These are phyloP conservation scores for Panzeria rudis DNA, from an alignment of 2,888 invertebrate species.

Conservation along the genomic window DNA sequence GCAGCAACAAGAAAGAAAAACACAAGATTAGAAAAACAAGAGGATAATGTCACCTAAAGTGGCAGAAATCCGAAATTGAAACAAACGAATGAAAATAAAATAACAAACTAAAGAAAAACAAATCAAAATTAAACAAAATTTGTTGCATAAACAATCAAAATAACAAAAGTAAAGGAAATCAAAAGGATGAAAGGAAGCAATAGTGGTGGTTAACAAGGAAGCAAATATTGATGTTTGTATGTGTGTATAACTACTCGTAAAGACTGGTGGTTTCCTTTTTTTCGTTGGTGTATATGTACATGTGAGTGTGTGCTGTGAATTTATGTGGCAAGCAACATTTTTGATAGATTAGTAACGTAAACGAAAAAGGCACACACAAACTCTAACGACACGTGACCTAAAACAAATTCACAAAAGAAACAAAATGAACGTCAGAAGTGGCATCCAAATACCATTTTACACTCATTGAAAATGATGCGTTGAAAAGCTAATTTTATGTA, in stretches of 20 bases:
- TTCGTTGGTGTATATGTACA: neutral
- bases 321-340: slow-evolving; percentile 61
- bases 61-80: slow-evolving; percentile 68
- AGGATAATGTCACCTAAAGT: slow-evolving; percentile 67
- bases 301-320: neutral
- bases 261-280: slow-evolving; percentile 54
- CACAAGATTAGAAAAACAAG: slow-evolving; percentile 51
- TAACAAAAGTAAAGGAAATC: slow-evolving; percentile 42
- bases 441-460: slow-evolving; percentile 42
- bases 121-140: slow-evolving; percentile 71
- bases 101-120: slow-evolving; percentile 65
- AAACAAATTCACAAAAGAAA: slow-evolving; percentile 74
- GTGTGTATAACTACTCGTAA: slow-evolving; percentile 9
- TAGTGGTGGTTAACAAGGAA: slow-evolving; percentile 68
- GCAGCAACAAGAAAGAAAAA: slow-evolving; percentile 20
- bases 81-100: slow-evolving; percentile 64
- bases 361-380: slow-evolving; percentile 77
- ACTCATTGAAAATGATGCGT: slow-evolving; percentile 48
- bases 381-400: slow-evolving; percentile 75
- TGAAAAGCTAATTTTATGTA: too few species aligned
- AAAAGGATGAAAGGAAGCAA: slow-evolving; percentile 43
- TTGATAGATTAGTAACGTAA: slow-evolving; percentile 82
- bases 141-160: slow-evolving; percentile 70
- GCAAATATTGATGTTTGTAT: slow-evolving; percentile 29
- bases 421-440: slow-evolving; percentile 49